Evolutionary conservation across 2,888 invertebrate species (phyloP).

Genomic region (Cabera pusaria): DNA sequence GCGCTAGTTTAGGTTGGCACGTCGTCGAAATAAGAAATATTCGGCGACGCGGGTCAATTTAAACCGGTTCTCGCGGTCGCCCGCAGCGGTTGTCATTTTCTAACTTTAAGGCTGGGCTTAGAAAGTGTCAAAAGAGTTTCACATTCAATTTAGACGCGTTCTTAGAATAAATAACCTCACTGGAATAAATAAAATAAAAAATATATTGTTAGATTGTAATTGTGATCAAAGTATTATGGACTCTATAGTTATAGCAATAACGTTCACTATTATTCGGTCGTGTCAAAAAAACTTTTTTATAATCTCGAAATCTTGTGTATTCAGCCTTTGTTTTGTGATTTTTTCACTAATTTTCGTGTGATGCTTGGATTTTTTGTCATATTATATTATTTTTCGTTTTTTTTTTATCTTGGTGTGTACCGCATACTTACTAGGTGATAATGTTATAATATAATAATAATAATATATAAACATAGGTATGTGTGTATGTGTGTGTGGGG

Average conservation of each 20-base stretch:
- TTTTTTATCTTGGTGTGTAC: slow-evolving; percentile 44
- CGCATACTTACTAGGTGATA: slow-evolving; percentile 50
- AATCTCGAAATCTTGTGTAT: slow-evolving; percentile 17
- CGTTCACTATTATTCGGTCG: slow-evolving; percentile 41
- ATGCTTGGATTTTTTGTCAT: slow-evolving; percentile 30
- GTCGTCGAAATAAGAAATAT: slow-evolving; percentile 17
- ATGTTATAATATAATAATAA: slow-evolving; percentile 36
- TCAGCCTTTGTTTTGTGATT: slow-evolving; percentile 57
- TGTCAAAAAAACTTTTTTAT: slow-evolving; percentile 27
- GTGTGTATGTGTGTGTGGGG: slow-evolving; percentile 56
- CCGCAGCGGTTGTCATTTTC: slow-evolving; percentile 68
- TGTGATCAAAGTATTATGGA: slow-evolving; percentile 76
- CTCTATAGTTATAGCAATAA: slow-evolving; percentile 76
- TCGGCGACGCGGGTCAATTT: slow-evolving; percentile 23
- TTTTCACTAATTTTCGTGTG: slow-evolving; percentile 50
- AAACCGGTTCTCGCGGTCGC: slow-evolving; percentile 54
- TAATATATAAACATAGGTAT: slow-evolving; percentile 40
- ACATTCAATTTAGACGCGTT: slow-evolving; percentile 39
- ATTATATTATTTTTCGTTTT: slow-evolving; percentile 17
- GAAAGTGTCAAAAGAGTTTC: slow-evolving; percentile 65
- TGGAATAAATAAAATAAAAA: slow-evolving; percentile 23
- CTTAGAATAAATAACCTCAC: slow-evolving; percentile 26
- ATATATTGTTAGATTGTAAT: slow-evolving; percentile 54
- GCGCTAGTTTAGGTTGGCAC: slow-evolving; percentile 35
- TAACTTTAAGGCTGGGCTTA: slow-evolving; percentile 81